These are phyloP conservation scores for Boleophthalmus pectinirostris DNA, from an alignment of 2,113 vertebrate species.

Conservation along the genomic window DNA sequence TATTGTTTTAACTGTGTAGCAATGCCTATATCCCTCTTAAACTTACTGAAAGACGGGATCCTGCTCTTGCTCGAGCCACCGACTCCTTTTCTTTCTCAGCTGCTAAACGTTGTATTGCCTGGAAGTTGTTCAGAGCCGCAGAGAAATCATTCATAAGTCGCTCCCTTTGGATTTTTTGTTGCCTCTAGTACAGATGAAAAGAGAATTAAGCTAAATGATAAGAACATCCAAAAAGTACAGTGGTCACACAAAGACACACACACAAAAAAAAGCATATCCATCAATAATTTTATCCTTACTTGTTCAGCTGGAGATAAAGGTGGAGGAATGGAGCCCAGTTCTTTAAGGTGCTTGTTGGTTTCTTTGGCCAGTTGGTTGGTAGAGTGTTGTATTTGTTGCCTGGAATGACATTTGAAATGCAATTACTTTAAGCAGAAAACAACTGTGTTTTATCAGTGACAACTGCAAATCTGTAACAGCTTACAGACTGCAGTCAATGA, in stretches of 20 bases:
- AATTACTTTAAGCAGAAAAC: background rate
- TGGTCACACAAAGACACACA: background rate
- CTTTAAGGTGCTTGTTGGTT: conserved; percentile 93
- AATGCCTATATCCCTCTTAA: background rate
- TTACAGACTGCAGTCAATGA: background rate
- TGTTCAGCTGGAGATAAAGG: conserved; percentile 87
- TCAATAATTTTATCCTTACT: conserved; percentile 64
- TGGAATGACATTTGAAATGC: conserved; percentile 56
- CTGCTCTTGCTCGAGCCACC: conserved; percentile 87
- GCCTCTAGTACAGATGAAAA: conserved; percentile 78
- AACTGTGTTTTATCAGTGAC: background rate
- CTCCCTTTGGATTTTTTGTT: conserved; percentile 94
- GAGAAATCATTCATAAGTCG: conserved; percentile 97
- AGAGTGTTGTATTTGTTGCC: conserved; percentile 91
- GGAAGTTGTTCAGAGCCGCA: conserved; percentile 90
- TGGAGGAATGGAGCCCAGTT: conserved; percentile 84
- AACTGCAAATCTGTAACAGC: background rate
- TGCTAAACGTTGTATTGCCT: conserved; percentile 86
- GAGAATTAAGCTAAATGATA: background rate
- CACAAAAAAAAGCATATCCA: background rate
- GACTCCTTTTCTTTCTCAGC: conserved; percentile 93
- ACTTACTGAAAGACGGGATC: conserved; percentile 87
- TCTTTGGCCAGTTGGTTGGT: conserved; percentile 94
- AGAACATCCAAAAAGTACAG: background rate
- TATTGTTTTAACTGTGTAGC: background rate